Evolutionary conservation across 2,797 vertebrate genomes (phyloP).

Genomic region (Mallotus villosus): DNA sequence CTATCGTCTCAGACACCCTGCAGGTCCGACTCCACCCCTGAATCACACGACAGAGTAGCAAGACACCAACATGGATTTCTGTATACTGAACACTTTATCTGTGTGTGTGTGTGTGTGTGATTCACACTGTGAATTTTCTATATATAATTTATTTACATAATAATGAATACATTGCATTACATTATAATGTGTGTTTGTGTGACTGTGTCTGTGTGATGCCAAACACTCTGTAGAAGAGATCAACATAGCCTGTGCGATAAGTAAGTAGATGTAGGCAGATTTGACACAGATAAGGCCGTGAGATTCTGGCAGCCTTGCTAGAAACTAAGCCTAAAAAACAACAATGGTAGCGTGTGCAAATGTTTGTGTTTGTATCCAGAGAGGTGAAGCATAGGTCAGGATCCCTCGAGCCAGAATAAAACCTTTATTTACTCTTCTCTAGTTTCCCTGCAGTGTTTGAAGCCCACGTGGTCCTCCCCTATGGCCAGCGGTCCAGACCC

Average conservation of each 20-base stretch:
- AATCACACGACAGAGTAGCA: neutral
- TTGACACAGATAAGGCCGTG: neutral
- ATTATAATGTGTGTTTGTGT: neutral
- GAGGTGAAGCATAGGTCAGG: conserved; percentile 14
- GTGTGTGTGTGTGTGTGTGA: neutral
- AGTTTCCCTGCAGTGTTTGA: neutral
- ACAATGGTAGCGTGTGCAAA: neutral
- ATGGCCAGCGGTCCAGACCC: conserved; percentile 24
- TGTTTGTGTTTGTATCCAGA: conserved; percentile 20
- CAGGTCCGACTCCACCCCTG: neutral
- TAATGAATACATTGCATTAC: no score
- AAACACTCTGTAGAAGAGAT: neutral
- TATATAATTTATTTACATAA: conserved; percentile 8
- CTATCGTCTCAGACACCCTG: neutral
- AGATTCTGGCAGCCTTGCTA: neutral
- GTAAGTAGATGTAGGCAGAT: neutral
- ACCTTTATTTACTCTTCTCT: conserved; percentile 23
- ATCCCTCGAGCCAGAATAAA: neutral
- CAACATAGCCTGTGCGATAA: no score
- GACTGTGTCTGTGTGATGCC: neutral
- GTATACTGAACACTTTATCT: no score
- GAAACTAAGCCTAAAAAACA: neutral
- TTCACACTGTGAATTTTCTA: conserved; percentile 8
- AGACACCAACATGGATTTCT: no score
- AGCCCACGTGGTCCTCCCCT: conserved; percentile 21